Percentiles rank a stretch among this genome's conserved stretches.
phyloP scores from a whole-genome alignment of 2,797 vertebrate genomes.

The Anguilla marmorata region DNA sequence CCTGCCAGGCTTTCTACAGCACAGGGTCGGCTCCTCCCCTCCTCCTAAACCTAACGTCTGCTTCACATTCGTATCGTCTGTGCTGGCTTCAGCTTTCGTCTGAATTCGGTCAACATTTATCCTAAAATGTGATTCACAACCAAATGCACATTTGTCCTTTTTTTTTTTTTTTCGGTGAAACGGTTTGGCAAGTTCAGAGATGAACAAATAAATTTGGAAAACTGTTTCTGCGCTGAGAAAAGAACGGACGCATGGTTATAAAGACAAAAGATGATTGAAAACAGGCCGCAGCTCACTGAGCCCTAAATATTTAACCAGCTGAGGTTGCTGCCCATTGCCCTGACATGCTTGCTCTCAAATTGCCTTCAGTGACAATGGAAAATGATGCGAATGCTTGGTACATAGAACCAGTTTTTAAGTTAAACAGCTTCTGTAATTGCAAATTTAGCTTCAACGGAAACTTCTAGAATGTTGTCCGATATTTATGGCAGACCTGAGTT shows the following conservation, averaged over 20 bases:
- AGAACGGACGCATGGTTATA: too few relatives aligned
- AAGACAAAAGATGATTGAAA: background rate
- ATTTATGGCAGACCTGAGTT: too few relatives aligned
- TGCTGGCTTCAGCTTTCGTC: background rate
- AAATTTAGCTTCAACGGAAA: background rate
- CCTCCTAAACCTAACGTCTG: background rate
- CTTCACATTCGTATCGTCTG: background rate
- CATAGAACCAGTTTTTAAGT: background rate
- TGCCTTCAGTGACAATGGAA: background rate
- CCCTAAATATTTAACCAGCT: background rate
- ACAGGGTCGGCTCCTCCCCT: background rate
- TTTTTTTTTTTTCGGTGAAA: background rate
- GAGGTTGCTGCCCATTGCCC: background rate
- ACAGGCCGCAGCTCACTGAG: background rate
- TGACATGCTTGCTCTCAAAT: background rate
- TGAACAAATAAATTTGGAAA: background rate
- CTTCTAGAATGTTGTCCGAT: background rate
- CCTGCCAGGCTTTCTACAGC: background rate
- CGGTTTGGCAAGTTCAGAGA: background rate
- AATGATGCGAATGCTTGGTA: background rate
- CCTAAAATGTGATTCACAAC: background rate
- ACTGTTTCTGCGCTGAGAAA: too few relatives aligned
- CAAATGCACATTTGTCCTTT: background rate
- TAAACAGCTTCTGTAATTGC: background rate
- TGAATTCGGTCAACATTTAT: background rate